These are phyloP conservation scores for Carlito syrichta DNA, from an alignment of 2,113 vertebrate species.

Conservation along the genomic window DNA sequence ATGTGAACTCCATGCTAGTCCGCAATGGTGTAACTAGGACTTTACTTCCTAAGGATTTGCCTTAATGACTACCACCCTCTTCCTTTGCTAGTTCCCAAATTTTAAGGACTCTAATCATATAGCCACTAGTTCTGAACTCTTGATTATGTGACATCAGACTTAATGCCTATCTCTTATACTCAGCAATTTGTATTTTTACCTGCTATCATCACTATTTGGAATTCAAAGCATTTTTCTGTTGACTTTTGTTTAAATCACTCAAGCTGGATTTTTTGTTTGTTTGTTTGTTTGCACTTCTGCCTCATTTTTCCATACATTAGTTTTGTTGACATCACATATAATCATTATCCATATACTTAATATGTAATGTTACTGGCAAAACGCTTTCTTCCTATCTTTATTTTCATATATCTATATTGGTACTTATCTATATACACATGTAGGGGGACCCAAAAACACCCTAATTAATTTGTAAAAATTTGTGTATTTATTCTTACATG, in stretches of 20 bases:
- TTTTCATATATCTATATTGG: background rate
- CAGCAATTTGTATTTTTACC: background rate
- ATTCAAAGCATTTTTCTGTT: background rate
- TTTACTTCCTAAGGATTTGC: background rate
- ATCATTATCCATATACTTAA: background rate
- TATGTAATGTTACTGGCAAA: background rate
- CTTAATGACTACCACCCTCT: accelerated
- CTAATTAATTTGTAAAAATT: no score
- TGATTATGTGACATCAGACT: background rate
- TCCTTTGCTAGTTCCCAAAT: background rate
- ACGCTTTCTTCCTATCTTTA: background rate
- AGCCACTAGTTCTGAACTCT: background rate
- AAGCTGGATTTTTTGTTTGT: background rate
- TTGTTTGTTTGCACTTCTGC: background rate
- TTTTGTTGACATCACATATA: background rate
- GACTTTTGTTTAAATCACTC: background rate
- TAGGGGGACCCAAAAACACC: no score
- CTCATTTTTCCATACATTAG: background rate
- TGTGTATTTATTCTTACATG: no score
- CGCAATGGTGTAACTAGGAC: accelerated
- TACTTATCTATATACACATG: background rate
- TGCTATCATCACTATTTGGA: background rate
- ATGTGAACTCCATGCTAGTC: accelerated
- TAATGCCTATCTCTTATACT: background rate
- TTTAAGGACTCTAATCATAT: background rate